These are phyloP conservation scores for Gasterosteus nipponicus DNA, from an alignment of 2,113 vertebrate species.

Conservation along the genomic window DNA sequence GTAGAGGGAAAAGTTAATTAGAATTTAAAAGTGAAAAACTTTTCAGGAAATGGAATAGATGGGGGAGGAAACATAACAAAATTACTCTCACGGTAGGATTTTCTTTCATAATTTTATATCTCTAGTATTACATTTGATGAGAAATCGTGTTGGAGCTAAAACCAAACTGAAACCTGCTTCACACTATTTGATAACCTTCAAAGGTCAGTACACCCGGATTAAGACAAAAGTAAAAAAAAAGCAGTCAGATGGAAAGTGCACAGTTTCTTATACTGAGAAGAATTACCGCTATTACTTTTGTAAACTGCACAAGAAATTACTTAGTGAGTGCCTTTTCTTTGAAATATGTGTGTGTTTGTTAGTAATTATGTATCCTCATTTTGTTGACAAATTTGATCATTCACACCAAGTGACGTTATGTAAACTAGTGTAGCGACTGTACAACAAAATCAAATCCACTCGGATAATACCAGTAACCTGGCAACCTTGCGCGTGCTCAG, in stretches of 20 bases:
- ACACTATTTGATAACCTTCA: neutral
- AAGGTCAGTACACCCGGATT: neutral
- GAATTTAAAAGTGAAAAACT: neutral
- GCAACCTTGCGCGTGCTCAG: too few species aligned
- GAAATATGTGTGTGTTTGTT: too few species aligned
- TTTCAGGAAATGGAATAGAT: neutral
- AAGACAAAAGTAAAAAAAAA: neutral
- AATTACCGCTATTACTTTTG: too few species aligned
- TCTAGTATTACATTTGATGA: neutral
- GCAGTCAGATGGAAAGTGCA: neutral
- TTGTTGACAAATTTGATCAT: too few species aligned
- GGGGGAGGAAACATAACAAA: neutral
- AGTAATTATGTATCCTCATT: too few species aligned
- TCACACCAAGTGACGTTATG: too few species aligned
- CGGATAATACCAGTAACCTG: too few species aligned
- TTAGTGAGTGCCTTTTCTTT: too few species aligned
- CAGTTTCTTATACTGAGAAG: too few species aligned
- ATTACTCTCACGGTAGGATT: neutral
- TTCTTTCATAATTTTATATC: neutral
- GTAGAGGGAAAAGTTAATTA: neutral
- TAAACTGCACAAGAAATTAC: too few species aligned
- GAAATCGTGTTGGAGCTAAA: neutral
- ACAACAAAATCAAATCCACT: too few species aligned
- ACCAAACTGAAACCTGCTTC: neutral
- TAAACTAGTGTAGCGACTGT: too few species aligned